phyloP scores from a whole-genome alignment of 92 coral and sea anemone genomes.

The Umimayanthus chanpuru region DNA sequence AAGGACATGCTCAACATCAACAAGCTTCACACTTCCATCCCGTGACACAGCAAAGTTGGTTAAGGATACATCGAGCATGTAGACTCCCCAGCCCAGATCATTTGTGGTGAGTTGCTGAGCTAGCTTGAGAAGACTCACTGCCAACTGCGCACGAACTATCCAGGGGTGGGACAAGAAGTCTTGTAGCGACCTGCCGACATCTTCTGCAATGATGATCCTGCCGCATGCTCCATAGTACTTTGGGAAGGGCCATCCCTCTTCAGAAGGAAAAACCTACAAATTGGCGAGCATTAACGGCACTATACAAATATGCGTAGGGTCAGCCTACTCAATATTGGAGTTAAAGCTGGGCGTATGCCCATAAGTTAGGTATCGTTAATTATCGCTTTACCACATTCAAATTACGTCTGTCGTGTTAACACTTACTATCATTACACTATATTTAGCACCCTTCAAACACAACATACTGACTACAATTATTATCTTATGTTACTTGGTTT shows the following conservation, averaged over 20 bases:
- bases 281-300: not conserved
- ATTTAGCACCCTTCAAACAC: no score
- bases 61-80: conserved; percentile 69
- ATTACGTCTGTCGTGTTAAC: no score
- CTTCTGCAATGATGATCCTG: conserved; percentile 75
- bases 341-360: not conserved
- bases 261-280: conserved; percentile 73
- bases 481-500: no score
- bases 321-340: not conserved
- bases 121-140: conserved; percentile 67
- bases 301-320: not conserved
- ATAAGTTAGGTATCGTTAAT: no score
- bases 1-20: conserved; percentile 74
- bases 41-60: conserved; percentile 74
- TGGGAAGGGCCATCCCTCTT: conserved; percentile 86
- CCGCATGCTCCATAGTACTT: conserved; percentile 87
- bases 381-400: no score
- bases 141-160: conserved; percentile 73
- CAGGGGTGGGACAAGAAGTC: conserved; percentile 59
- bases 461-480: no score
- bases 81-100: conserved; percentile 73
- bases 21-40: conserved; percentile 64
- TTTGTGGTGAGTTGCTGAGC: conserved; percentile 69
- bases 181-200: conserved; percentile 70
- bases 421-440: no score